phyloP scores from a whole-genome alignment of 2,113 vertebrate genomes.

The Thalassoma bifasciatum region DNA sequence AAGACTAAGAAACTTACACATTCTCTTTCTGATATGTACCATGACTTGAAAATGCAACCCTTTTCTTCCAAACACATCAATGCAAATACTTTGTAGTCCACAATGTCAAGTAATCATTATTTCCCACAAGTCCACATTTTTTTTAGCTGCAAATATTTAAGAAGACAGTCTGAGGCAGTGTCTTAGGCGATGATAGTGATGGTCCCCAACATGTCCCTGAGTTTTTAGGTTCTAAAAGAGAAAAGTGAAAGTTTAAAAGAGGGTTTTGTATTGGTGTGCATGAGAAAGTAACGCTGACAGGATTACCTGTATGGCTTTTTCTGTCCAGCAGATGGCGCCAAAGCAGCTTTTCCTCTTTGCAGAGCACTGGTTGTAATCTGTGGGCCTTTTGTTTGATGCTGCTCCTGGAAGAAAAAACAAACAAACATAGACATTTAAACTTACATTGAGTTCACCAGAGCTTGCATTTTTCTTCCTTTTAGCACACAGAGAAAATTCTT shows the following conservation, averaged over 20 bases:
- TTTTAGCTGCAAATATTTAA: constrained; percentile 13
- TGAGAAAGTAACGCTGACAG: neutral
- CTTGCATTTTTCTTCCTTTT: neutral
- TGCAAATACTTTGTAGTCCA: constrained; percentile 27
- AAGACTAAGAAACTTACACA: constrained; percentile 25
- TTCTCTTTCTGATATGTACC: constrained; percentile 4
- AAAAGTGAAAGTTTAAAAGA: neutral
- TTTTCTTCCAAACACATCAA: constrained; percentile 11
- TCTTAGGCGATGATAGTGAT: constrained; percentile 37
- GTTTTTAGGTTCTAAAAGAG: constrained; percentile 63
- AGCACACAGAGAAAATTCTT: constrained; percentile 3
- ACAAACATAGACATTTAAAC: neutral
- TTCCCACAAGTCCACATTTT: constrained; percentile 16
- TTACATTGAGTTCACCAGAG: neutral
- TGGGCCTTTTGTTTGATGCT: constrained; percentile 38
- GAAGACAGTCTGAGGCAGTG: constrained; percentile 50
- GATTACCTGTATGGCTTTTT: constrained; percentile 70
- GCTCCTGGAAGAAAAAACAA: constrained; percentile 45
- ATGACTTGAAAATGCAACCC: neutral
- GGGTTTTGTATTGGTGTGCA: neutral
- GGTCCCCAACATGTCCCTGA: constrained; percentile 63
- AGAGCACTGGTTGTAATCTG: constrained; percentile 39
- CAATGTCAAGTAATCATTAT: constrained; percentile 41
- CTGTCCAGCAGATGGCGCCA: constrained; percentile 78
- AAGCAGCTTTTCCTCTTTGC: constrained; percentile 63